Percentiles rank a stretch among this genome's conserved stretches.
phyloP scores from a whole-genome alignment of 2,113 vertebrate genomes.

The Otis tarda region DNA sequence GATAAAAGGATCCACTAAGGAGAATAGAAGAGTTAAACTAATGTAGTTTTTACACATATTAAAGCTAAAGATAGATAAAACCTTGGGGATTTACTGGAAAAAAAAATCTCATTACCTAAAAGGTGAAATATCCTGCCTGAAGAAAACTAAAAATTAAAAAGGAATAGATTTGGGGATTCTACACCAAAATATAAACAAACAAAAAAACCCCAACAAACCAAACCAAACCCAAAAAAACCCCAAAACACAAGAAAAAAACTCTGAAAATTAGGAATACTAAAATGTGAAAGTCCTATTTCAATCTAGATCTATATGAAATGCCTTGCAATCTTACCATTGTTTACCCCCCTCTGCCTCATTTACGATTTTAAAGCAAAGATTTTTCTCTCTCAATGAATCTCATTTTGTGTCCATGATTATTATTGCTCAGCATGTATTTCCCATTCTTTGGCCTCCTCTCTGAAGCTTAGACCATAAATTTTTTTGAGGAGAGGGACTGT shows the following conservation, averaged over 20 bases:
- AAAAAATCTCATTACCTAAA: background rate
- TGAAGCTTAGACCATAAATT: background rate
- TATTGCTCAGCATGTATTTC: background rate
- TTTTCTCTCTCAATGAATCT: background rate
- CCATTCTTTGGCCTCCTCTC: background rate
- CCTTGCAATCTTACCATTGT: background rate
- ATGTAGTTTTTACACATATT: background rate
- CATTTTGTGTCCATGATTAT: background rate
- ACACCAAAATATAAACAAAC: background rate
- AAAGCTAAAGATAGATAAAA: background rate
- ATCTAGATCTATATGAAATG: background rate
- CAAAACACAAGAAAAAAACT: fast-evolving
- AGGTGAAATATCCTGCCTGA: background rate
- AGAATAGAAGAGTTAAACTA: background rate
- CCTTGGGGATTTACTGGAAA: background rate
- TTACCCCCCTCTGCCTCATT: background rate
- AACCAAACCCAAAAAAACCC: background rate
- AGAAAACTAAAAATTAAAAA: background rate
- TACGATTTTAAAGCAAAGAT: background rate
- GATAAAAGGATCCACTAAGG: background rate
- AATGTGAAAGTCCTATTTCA: background rate
- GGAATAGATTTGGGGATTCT: background rate
- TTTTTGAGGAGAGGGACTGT: background rate
- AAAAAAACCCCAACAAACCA: no score
- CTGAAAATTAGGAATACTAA: background rate